Evolutionary conservation across 2,888 invertebrate genomes (phyloP).

Genomic region (Parascotia fuliginaria): DNA sequence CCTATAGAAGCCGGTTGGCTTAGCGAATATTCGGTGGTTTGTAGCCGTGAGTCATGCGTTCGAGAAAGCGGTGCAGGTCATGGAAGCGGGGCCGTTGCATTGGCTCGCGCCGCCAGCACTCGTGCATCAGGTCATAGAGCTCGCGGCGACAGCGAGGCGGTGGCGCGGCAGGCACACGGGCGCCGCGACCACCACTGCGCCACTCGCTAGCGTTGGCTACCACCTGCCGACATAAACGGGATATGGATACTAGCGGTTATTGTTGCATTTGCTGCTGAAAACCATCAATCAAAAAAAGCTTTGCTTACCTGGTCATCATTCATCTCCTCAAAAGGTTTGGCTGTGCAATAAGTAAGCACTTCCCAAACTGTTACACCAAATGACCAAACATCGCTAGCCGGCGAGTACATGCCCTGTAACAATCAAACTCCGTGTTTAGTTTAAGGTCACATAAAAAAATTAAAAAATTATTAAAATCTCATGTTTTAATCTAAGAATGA

Average conservation of each 20-base stretch:
- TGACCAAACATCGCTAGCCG: constrained; percentile 96
- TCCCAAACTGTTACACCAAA: constrained; percentile 97
- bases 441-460: too few species aligned
- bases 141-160: constrained; percentile 93
- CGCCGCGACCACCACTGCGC: constrained; percentile 79
- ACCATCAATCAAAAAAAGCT: too few species aligned
- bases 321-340: constrained; percentile 92
- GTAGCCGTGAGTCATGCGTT: constrained; percentile 90
- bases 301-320: constrained; percentile 91
- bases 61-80: constrained; percentile 95
- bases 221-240: constrained; percentile 83
- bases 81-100: constrained; percentile 93
- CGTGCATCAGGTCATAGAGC: constrained; percentile 95
- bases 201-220: constrained; percentile 87
- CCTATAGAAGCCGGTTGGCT: constrained; percentile 12
- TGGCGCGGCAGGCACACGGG: constrained; percentile 83
- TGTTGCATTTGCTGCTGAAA: too few species aligned
- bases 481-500: too few species aligned
- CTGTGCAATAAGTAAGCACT: constrained; percentile 91
- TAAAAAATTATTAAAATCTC: too few species aligned
- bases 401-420: constrained; percentile 93
- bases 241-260: too few species aligned
- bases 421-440: constrained; percentile 15
- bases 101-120: constrained; percentile 95
- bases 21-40: constrained; percentile 77